Evolutionary conservation across 2,113 vertebrate genomes (phyloP), one percentile per base, ranked within the genome.

Genomic region (Phyllostomus discolor): DNA sequence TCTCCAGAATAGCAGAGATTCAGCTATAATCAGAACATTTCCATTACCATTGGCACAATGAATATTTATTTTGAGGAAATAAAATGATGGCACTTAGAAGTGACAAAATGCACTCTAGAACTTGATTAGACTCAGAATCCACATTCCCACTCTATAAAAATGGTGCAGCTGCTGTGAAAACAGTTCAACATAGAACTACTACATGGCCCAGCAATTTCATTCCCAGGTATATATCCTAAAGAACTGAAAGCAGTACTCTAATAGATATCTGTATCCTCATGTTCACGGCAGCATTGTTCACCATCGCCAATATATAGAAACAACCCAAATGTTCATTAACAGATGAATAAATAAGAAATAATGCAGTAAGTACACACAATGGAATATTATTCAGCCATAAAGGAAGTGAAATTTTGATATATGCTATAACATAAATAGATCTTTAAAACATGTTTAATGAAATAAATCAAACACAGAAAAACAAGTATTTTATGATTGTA

Each of bases 1-100:
- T 92, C 87, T 75, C 93, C 79, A 73, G 88, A 96, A 96, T 87
- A 91, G 11, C 24, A 76, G 64, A 73, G 52, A 94, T 57, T 76
- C 57, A 12, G 66, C 75, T 84, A 67, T 17, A 59, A 35, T 75
- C 62, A 94, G 95, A 96, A 83, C 48, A 69, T 64, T 89, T 73
- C 91, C 78, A 59, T 94, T 90, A 69, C 48, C 73, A 82, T 91
- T 50, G 66, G n/a, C 54, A 73, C 22, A 67, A 88, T 78, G 35
- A 88, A 88, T 81, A 78, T 76, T 76, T n/a, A 87, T 86, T 95
- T 57, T 67, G 86, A 88, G 84, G 64, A 69, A 94, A 73, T 67
- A 59, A 92, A 95, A 79, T 46, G 87, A 90, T 43, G 19, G n/a
- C 31, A 7, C 46, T 90, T 80, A 69, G 76, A 83, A 80, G 83